These are phyloP conservation scores for Drosophila baimaii DNA, from an alignment of 1,140 invertebrate species.

Conservation along the genomic window DNA sequence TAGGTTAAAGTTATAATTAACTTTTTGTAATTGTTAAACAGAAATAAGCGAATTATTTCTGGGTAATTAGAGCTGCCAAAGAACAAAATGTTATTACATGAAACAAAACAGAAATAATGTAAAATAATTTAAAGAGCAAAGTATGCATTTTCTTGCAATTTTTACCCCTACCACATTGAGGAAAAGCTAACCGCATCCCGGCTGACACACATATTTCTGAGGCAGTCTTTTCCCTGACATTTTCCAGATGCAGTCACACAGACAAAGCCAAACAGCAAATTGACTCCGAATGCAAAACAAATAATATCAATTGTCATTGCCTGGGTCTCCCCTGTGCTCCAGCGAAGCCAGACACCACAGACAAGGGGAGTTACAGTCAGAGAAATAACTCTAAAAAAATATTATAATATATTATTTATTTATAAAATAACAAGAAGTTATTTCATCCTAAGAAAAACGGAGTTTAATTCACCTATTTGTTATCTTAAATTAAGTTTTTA, in stretches of 20 bases:
- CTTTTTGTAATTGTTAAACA: neutral
- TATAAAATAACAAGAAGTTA: no score
- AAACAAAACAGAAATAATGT: neutral
- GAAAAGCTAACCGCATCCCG: neutral
- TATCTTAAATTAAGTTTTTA: no score
- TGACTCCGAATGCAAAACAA: constrained; percentile 66
- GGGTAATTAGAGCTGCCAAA: neutral
- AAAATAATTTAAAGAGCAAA: neutral
- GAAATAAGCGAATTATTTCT: neutral
- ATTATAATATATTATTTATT: no score
- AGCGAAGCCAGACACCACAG: constrained; percentile 10
- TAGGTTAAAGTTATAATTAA: neutral
- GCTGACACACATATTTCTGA: neutral
- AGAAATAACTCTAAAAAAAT: neutral
- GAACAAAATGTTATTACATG: no score
- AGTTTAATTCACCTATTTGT: no score
- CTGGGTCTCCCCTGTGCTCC: constrained; percentile 20
- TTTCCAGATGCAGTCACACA: constrained; percentile 26
- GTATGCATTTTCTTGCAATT: neutral
- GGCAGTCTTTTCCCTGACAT: neutral
- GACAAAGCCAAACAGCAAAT: constrained; percentile 51
- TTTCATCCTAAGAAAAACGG: no score
- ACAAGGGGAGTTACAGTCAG: neutral
- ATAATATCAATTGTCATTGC: constrained; percentile 77
- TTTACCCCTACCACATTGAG: neutral